These are phyloP conservation scores for Holacanthella duospinosa DNA, from an alignment of 2,888 invertebrate species.

Conservation along the genomic window DNA sequence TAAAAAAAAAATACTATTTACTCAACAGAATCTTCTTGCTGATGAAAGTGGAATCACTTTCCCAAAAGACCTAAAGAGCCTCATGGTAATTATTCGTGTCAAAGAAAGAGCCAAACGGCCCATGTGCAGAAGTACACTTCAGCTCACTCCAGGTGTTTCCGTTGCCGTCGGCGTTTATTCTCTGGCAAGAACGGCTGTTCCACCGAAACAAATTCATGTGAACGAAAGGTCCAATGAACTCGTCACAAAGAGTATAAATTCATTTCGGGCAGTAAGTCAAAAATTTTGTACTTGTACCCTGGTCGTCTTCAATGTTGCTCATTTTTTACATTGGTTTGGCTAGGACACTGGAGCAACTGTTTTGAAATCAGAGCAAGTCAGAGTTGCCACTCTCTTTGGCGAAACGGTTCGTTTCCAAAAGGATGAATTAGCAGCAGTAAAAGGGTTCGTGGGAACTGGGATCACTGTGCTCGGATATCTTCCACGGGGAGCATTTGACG, in stretches of 20 bases:
- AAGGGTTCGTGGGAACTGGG: slow-evolving; percentile 22
- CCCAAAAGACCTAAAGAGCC: slow-evolving; percentile 16
- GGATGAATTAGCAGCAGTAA: slow-evolving; percentile 20
- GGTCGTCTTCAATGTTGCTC: no score
- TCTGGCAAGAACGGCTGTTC: slow-evolving; percentile 21
- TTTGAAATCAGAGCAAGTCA: slow-evolving; percentile 28
- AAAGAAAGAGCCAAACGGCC: slow-evolving; percentile 26
- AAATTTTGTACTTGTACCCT: not conserved
- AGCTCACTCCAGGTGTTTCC: slow-evolving; percentile 24
- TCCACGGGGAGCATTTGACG: slow-evolving; percentile 16
- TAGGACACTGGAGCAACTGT: slow-evolving; percentile 30
- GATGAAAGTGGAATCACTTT: slow-evolving; percentile 17
- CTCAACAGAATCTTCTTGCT: slow-evolving; percentile 16
- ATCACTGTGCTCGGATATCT: slow-evolving; percentile 25
- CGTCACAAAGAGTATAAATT: slow-evolving; percentile 17
- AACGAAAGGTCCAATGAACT: slow-evolving; percentile 22
- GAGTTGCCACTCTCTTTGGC: slow-evolving; percentile 13
- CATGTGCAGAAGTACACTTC: slow-evolving; percentile 19
- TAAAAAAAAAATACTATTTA: not conserved
- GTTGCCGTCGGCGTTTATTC: slow-evolving; percentile 33
- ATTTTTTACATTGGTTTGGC: no score
- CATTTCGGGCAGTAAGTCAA: slow-evolving; percentile 24
- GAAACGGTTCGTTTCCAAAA: slow-evolving; percentile 22
- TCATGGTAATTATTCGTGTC: slow-evolving; percentile 27
- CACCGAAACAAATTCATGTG: slow-evolving; percentile 17